Percentiles rank a stretch among this genome's conserved stretches.
Conservation (phyloP, 2,888 invertebrate species). For the Galerucella nymphaeae region DNA sequence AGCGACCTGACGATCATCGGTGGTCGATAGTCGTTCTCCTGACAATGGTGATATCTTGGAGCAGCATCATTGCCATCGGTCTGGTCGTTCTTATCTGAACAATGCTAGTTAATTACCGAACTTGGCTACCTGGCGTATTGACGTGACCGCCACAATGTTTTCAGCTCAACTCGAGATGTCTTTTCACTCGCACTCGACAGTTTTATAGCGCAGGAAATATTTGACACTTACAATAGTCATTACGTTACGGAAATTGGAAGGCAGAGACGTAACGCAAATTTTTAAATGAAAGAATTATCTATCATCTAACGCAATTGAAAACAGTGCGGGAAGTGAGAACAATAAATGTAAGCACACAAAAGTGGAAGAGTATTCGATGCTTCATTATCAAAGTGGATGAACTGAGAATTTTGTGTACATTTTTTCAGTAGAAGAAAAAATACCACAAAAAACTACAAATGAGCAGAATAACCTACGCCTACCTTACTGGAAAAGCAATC, state of each 20-base stretch:
- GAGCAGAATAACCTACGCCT: too few relatives aligned
- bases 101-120: slow-evolving; percentile 62
- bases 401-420: too few relatives aligned
- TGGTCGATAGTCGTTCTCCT: slow-evolving; percentile 25
- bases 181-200: slow-evolving; percentile 33
- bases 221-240: slow-evolving; percentile 2
- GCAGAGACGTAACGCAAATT: background rate
- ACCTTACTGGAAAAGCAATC: too few relatives aligned
- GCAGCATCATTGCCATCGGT: slow-evolving; percentile 38
- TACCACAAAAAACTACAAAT: too few relatives aligned
- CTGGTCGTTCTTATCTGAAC: slow-evolving; percentile 57
- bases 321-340: too few relatives aligned
- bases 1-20: slow-evolving; percentile 30
- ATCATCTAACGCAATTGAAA: too few relatives aligned
- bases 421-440: too few relatives aligned
- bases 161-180: slow-evolving; percentile 48
- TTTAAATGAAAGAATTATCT: background rate
- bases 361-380: too few relatives aligned
- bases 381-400: too few relatives aligned
- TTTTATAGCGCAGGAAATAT: slow-evolving; percentile 27
- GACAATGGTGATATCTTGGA: slow-evolving; percentile 32
- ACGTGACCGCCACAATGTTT: slow-evolving; percentile 58
- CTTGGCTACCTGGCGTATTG: slow-evolving; percentile 59
- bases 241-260: background rate
- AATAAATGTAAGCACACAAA: too few relatives aligned